Evolutionary conservation across 2,113 vertebrate species (phyloP), one percentile per base, ranked within the genome.

Genomic region (Melanotaenia duboulayi): DNA sequence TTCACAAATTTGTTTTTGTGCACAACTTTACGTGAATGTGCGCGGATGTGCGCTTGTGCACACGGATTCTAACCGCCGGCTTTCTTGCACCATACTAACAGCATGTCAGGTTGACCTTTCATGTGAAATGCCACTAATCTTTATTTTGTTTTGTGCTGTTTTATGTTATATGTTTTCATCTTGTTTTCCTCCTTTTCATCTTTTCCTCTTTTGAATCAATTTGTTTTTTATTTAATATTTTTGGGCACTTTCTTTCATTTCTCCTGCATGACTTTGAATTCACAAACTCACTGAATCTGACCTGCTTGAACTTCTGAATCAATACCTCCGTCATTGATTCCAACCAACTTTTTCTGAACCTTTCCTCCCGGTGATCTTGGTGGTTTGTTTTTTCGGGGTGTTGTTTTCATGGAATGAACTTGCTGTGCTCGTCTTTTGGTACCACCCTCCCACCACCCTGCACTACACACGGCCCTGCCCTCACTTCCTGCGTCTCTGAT

Each of bases 41-140:
- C n/a, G n/a, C n/a, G n/a, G n/a, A n/a, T n/a, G n/a, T n/a, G n/a
- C n/a, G n/a, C n/a, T n/a, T n/a, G n/a, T n/a, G n/a, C n/a, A n/a
- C n/a, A n/a, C n/a, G n/a, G n/a, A n/a, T n/a, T n/a, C n/a, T n/a
- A n/a, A n/a, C n/a, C n/a, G n/a, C n/a, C n/a, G n/a, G n/a, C n/a
- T n/a, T n/a, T n/a, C n/a, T n/a, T n/a, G n/a, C n/a, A n/a, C n/a
- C n/a, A n/a, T n/a, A n/a, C n/a, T n/a, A n/a, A 94, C 91, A 94
- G 93, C 93, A 67, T 94, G 93, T 90, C 24, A 48, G 54, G 71
- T 55, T 76, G 76, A 93, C 72, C 83, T 60, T 90, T 86, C 72
- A 46, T 83, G 89, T 92, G 86, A 91, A 90, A 94, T 79, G 83
- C 78, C 89, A 93, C 95, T 96, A 96, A 97, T 93, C 89, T 91